Percentiles rank a stretch among this genome's conserved stretches.
Conservation (phyloP, 2,888 invertebrate genomes). For the Drosophila tanythrix region DNA sequence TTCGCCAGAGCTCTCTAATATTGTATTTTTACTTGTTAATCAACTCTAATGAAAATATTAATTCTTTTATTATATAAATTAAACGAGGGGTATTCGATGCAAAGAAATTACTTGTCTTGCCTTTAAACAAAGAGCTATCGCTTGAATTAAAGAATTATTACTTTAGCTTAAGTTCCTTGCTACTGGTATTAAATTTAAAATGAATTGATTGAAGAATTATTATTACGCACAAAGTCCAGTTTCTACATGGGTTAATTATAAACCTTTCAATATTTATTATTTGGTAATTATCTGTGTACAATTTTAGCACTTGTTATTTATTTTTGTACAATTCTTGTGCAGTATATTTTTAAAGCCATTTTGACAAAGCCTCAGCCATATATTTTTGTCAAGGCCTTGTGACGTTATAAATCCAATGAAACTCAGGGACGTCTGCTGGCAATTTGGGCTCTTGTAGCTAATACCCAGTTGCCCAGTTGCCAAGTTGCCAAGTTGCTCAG, state of each 20-base stretch:
- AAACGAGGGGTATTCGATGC: not conserved
- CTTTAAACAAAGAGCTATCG: not conserved
- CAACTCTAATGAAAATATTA: not conserved
- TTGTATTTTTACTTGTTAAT: not conserved
- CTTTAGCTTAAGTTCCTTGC: not conserved
- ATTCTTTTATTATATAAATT: not conserved
- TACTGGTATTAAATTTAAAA: too few relatives aligned
- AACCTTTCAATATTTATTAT: not conserved
- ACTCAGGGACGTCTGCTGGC: conserved; percentile 23
- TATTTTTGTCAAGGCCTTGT: conserved; percentile 25
- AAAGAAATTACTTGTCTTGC: not conserved
- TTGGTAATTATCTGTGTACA: not conserved
- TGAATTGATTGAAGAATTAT: not conserved
- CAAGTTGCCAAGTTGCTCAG: not conserved
- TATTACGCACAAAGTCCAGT: not conserved
- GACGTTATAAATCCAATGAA: conserved; percentile 20
- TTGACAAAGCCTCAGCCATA: not conserved
- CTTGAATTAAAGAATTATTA: not conserved
- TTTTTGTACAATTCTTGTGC: not conserved
- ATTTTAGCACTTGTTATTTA: not conserved
- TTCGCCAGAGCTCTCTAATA: not conserved
- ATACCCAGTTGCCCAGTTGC: conserved; percentile 1
- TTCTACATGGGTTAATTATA: not conserved
- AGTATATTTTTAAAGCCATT: not conserved
- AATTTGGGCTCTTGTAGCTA: conserved; percentile 28